phyloP scores from a whole-genome alignment of 92 coral and sea anemone genomes.

The Siderastrea radians region DNA sequence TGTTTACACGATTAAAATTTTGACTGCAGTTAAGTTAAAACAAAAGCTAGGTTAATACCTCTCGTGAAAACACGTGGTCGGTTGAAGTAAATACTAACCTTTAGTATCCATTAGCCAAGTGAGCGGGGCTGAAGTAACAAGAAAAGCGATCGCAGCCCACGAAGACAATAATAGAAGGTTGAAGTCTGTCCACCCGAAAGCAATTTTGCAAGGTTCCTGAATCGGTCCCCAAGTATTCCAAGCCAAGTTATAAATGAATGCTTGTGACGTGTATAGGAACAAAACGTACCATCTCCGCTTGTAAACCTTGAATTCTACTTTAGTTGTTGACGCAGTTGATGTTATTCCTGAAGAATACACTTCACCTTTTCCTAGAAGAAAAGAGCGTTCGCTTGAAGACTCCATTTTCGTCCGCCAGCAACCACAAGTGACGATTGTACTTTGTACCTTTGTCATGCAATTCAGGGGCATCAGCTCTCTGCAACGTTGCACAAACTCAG shows the following conservation, averaged over 20 bases:
- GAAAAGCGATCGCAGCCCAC: constrained; percentile 44
- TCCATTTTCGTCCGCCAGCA: neutral
- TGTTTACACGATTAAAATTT: too few species aligned
- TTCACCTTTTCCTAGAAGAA: constrained; percentile 3
- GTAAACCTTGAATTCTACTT: constrained; percentile 48
- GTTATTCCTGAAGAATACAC: neutral
- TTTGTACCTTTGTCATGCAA: neutral
- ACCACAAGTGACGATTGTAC: neutral
- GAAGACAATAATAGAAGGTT: constrained; percentile 61
- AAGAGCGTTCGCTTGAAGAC: neutral
- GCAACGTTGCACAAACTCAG: neutral
- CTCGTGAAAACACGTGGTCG: too few species aligned
- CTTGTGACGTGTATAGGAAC: constrained; percentile 52
- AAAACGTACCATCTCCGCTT: constrained; percentile 81
- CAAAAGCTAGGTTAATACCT: too few species aligned
- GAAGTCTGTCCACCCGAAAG: constrained; percentile 78
- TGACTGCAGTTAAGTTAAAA: too few species aligned
- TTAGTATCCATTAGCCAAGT: constrained; percentile 76
- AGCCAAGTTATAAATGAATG: constrained; percentile 55
- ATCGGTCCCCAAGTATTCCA: constrained; percentile 84
- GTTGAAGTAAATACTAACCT: constrained; percentile 47
- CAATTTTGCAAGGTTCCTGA: constrained; percentile 72
- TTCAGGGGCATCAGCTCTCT: neutral
- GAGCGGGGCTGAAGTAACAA: constrained; percentile 55
- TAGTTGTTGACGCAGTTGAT: neutral